Base-by-base conservation (phyloP, 2,888 invertebrate species). In the Pseudococcus jackbeardsleyi region DNA sequence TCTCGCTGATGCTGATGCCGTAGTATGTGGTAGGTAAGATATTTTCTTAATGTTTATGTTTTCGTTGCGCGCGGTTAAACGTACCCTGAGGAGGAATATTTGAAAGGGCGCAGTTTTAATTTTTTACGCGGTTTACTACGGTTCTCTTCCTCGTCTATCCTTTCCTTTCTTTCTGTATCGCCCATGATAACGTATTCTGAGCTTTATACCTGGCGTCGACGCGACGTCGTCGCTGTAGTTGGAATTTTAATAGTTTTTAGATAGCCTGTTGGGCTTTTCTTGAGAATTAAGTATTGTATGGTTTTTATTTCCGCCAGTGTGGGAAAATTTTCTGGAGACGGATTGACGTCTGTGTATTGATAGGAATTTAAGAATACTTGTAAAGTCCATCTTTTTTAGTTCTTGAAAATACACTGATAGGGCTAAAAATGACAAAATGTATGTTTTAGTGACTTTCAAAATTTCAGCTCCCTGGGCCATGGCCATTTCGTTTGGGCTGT, bases 11-110 rank as follows among this genome's bases (percentile, higher is more conserved):
- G 15, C 22, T 33, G 15, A 42, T 42, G 42, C 5, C 9, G 42
- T 15, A 50, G 72, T 33, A 72, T 33, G 72, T 22, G 72, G 33
- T 72, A 6, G 12, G 50, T 50, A 50, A 26, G 22, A 17, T 72
- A 39, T 72, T 72, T 72, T 72, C 72, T 72, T 72, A 72, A 72
- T 72, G 72, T 72, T 72, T 33, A 33, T 72, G 33, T 72, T 39
- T 26, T 33, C 33, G 33, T 72, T 72, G 33, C 72, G 42, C 42
- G 9, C 42, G 72, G 72, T 33, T 72, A 72, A 72, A 39, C 33
- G 17, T 72, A 26, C 72, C 72, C 33, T 11, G 72, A 72, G 33
- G 72, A 72, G 33, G 22, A 7, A 33, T 72, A 72, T 33, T 33
- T 26, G 50, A 50, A 50, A 50, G 50, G 50, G 50, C 17, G 72